Evolutionary conservation across 1,140 invertebrate genomes (phyloP), one percentile per base, ranked within the genome.

Genomic region (Sycobia sp.): DNA sequence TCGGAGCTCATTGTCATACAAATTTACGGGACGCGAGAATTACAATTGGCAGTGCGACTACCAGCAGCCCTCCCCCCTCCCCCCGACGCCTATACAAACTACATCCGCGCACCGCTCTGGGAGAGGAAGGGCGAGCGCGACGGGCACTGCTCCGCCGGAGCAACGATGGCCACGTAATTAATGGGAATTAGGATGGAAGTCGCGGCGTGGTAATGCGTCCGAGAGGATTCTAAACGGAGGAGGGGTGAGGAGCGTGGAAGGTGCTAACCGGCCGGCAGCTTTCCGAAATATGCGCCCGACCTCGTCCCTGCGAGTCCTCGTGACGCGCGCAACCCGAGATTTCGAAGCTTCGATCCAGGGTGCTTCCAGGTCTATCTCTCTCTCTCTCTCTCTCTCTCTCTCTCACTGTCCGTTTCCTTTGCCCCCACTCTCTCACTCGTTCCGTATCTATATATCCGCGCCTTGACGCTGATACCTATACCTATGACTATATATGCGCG

Each of bases 1-100:
- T 32, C 5, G 8, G 29, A n/a, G 23, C 59, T 62, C 59, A 62
- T 62, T 62, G 59, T 62, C 59, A 62, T 62, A 62, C 59, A 62
- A 62, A 62, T 62, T 46, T 36, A 38, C 39, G 57, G 46, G 39
- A n/a, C 29, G 29, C 47, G 58, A 38, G 39, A 60, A 60, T 60
- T 41, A 50, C 59, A 62, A 62, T 62, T 62, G 59, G 58, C 58
- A 43, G 34, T 27, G 29, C 38, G 43, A 22, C 18, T 36, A 18
- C 50, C 18, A 22, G 5, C 9, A 18, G 34, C 8, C n/a, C 20
- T n/a, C n/a, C n/a, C n/a, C n/a, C n/a, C 29, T 4, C 29, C 5
- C 5, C 29, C 29, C 8, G 10, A 23, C 5, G 11, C 22, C 38
- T 44, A 59, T 59, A 59, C 56, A 59, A 59, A 59, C 49, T 59